A percentile compares a stretch with the other conserved stretches of the same genome.
phyloP scores from a whole-genome alignment of 2,888 invertebrate genomes.

The Habroteleia sp. region DNA sequence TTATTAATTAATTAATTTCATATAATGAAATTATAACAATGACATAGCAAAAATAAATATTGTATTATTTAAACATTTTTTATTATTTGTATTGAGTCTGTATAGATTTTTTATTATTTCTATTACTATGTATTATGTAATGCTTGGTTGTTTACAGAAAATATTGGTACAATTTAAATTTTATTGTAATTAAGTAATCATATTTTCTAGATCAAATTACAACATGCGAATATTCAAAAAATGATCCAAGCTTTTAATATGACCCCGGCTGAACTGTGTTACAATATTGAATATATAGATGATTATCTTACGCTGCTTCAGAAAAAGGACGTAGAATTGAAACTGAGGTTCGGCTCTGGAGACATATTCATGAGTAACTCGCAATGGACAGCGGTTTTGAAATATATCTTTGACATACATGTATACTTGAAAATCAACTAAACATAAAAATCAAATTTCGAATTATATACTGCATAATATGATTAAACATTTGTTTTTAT shows the following conservation, averaged over 20 bases:
- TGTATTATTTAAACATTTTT: too few species aligned
- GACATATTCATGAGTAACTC: constrained; percentile 8
- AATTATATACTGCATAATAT: too few species aligned
- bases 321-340: constrained; percentile 16
- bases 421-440: constrained; percentile 4
- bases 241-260: neutral
- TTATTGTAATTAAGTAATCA: too few species aligned
- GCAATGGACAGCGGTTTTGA: constrained; percentile 12
- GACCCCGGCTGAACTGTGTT: constrained; percentile 21
- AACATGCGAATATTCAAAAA: constrained; percentile 3
- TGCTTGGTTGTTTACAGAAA: too few species aligned
- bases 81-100: neutral
- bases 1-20: too few species aligned
- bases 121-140: neutral
- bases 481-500: too few species aligned
- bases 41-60: too few species aligned
- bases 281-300: constrained; percentile 6
- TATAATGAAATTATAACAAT: too few species aligned
- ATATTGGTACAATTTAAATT: too few species aligned
- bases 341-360: constrained; percentile 9
- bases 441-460: neutral
- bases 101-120: neutral
- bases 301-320: constrained; percentile 10
- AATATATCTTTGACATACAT: constrained; percentile 14
- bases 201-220: constrained; percentile 13